These are phyloP conservation scores for Alosa alosa DNA, from an alignment of 2,113 vertebrate genomes.

Conservation along the genomic window DNA sequence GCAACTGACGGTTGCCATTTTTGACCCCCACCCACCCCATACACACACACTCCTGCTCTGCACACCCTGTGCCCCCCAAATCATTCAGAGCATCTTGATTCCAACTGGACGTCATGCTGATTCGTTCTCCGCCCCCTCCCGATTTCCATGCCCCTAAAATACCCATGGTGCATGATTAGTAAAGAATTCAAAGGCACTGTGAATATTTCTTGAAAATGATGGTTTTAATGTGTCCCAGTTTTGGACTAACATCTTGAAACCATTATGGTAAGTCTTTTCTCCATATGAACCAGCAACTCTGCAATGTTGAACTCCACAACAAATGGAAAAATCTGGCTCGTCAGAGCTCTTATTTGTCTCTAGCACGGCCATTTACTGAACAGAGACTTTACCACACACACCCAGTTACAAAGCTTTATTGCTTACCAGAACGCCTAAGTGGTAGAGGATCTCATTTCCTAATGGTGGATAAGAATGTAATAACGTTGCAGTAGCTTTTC, in stretches of 20 bases:
- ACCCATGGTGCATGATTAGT: neutral
- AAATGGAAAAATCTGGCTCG: too few relatives aligned
- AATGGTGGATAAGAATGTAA: neutral
- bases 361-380: too few relatives aligned
- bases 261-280: neutral
- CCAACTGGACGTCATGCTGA: neutral
- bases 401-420: neutral
- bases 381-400: too few relatives aligned
- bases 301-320: neutral
- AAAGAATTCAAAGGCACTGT: neutral
- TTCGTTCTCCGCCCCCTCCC: neutral
- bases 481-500: neutral
- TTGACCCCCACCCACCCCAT: constrained; percentile 19
- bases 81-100: neutral
- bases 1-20: constrained; percentile 39
- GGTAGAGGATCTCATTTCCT: neutral
- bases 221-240: neutral
- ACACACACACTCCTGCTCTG: neutral
- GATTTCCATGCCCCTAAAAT: neutral
- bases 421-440: neutral
- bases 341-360: too few relatives aligned
- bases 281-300: neutral
- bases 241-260: neutral
- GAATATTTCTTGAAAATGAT: neutral
- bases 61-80: neutral